phyloP scores from a whole-genome alignment of 2,797 vertebrate species.

The Lacerta viridis region DNA sequence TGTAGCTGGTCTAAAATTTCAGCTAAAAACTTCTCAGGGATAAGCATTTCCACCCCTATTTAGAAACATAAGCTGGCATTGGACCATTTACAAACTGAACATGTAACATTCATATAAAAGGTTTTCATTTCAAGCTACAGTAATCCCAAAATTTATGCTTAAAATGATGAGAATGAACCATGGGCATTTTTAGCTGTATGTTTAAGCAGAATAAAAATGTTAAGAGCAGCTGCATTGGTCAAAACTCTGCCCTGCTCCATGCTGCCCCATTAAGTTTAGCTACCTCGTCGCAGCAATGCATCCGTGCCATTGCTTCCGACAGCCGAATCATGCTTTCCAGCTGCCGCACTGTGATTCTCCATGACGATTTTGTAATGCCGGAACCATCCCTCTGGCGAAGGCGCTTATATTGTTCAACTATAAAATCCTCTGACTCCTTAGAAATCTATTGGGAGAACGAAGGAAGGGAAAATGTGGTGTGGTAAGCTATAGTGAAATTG shows the following conservation, averaged over 20 bases:
- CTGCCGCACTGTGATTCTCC: constrained; percentile 97
- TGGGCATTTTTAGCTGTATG: background rate
- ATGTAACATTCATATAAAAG: background rate
- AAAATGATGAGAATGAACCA: background rate
- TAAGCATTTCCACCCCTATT: background rate
- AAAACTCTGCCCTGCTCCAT: too few species aligned
- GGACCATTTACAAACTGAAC: background rate
- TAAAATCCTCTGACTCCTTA: constrained; percentile 96
- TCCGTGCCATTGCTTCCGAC: constrained; percentile 96
- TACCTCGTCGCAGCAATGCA: constrained; percentile 99
- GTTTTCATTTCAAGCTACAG: background rate
- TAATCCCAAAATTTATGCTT: background rate
- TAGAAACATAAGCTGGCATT: background rate
- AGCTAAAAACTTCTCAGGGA: background rate
- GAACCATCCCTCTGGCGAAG: constrained; percentile 93
- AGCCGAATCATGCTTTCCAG: constrained; percentile 98
- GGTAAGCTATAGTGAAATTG: background rate
- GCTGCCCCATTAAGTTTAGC: background rate
- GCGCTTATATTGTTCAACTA: constrained; percentile 97
- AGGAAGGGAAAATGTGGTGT: background rate
- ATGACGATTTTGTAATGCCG: constrained; percentile 91
- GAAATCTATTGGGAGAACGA: constrained; percentile 86
- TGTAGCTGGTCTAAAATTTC: background rate
- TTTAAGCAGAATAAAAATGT: background rate
- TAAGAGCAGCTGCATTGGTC: background rate